These are phyloP conservation scores for Troides aeacus DNA, from an alignment of 2,888 invertebrate genomes.

Conservation along the genomic window DNA sequence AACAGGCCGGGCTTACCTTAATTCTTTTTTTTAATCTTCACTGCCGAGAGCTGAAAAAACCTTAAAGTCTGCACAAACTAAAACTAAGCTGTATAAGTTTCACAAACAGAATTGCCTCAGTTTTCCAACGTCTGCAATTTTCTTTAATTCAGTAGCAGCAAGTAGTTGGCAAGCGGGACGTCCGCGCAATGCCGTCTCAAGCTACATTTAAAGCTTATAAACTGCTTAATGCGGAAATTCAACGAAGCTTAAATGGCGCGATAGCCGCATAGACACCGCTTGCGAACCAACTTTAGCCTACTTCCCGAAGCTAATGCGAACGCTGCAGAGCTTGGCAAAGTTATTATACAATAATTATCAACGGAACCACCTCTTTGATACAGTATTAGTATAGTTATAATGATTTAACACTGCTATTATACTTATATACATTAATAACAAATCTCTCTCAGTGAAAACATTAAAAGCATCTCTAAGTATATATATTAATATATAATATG, in stretches of 20 bases:
- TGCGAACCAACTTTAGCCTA: not conserved
- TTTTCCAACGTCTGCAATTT: conserved; percentile 3
- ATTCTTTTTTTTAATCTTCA: no score
- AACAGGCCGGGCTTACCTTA: no score
- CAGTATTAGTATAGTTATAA: no score
- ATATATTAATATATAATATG: no score
- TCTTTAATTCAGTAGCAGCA: conserved; percentile 15
- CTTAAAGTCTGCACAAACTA: no score
- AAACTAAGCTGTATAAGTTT: not conserved
- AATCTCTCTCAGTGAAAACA: no score
- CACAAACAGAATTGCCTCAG: not conserved
- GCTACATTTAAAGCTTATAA: conserved; percentile 20
- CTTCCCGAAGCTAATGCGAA: conserved; percentile 3
- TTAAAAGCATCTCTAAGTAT: no score
- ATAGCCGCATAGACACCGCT: not conserved
- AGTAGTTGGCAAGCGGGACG: conserved; percentile 18
- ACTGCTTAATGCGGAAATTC: conserved; percentile 23
- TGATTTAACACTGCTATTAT: no score
- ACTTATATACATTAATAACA: no score
- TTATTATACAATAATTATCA: not conserved
- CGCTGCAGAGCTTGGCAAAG: not conserved
- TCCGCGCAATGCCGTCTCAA: conserved; percentile 16
- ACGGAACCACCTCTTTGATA: not conserved
- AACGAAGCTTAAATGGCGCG: conserved; percentile 5
- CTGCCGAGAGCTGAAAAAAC: no score